Evolutionary conservation across 2,113 vertebrate species (phyloP).

Genomic region (Paralichthys olivaceus): DNA sequence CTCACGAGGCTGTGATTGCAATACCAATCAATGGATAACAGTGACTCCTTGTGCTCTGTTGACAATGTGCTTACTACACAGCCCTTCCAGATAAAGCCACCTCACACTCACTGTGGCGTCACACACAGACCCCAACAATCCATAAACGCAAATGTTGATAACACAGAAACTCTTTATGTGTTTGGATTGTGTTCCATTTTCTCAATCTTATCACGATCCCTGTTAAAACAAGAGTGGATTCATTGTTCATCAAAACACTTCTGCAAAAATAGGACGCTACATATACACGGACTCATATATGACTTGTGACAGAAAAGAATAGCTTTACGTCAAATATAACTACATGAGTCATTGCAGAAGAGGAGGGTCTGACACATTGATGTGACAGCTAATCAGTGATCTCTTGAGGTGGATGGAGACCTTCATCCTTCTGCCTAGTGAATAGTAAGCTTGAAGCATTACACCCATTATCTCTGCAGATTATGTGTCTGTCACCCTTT

Average conservation of each 20-base stretch:
- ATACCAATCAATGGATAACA: background rate
- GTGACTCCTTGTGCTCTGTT: background rate
- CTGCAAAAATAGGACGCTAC: slow-evolving; percentile 5
- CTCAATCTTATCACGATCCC: background rate
- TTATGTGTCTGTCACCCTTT: background rate
- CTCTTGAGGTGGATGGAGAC: too few relatives aligned
- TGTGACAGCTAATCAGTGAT: slow-evolving; percentile 3
- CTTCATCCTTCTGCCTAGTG: too few relatives aligned
- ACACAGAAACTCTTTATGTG: slow-evolving; percentile 9
- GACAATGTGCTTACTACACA: slow-evolving; percentile 1
- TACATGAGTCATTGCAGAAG: background rate
- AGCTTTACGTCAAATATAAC: background rate
- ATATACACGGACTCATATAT: background rate
- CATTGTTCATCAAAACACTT: background rate
- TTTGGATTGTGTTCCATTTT: slow-evolving; percentile 14
- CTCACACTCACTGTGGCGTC: slow-evolving; percentile 5
- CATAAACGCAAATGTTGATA: slow-evolving; percentile 3
- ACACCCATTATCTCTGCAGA: background rate
- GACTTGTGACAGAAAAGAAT: background rate
- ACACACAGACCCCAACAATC: background rate
- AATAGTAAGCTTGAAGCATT: too few relatives aligned
- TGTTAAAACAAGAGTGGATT: background rate
- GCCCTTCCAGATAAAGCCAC: background rate
- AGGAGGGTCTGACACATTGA: background rate
- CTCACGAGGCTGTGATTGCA: slow-evolving; percentile 24